Evolutionary conservation across 2,113 vertebrate genomes (phyloP).

Genomic region (Aegithalos caudatus): DNA sequence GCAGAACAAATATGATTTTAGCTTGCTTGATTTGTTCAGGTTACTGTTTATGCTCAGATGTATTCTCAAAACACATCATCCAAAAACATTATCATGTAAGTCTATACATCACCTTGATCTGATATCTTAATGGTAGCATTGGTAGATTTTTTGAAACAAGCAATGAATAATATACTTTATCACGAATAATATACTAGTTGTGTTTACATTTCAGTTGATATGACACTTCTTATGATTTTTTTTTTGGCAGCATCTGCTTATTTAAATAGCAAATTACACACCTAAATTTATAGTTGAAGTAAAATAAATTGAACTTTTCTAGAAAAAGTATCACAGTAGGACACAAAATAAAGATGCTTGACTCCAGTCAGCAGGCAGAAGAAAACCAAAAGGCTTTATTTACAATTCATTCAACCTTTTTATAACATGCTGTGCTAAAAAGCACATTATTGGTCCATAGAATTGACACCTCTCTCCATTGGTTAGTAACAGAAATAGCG

Average conservation of each 20-base stretch:
- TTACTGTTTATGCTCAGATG: not conserved
- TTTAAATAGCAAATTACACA: not conserved
- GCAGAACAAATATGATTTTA: not conserved
- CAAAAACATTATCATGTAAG: not conserved
- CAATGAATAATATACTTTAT: not conserved
- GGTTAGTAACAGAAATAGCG: too few relatives aligned
- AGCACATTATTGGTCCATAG: too few relatives aligned
- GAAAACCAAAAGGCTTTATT: too few relatives aligned
- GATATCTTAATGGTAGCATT: not conserved
- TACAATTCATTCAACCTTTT: too few relatives aligned
- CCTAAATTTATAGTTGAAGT: not conserved
- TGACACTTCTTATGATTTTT: too few relatives aligned
- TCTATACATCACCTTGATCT: not conserved
- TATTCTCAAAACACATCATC: not conserved
- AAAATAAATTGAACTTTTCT: not conserved
- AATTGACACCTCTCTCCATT: too few relatives aligned
- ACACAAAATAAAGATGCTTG: too few relatives aligned
- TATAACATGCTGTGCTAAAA: too few relatives aligned
- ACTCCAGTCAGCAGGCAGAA: too few relatives aligned
- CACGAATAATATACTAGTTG: not conserved
- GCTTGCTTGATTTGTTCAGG: not conserved
- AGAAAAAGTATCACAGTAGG: not conserved
- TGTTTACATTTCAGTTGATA: not conserved
- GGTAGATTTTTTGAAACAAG: not conserved
- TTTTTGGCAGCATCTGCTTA: not conserved